These are phyloP conservation scores for Henricia sp. DNA, from an alignment of 53 echinoderm and acorn worm species.

Conservation along the genomic window DNA sequence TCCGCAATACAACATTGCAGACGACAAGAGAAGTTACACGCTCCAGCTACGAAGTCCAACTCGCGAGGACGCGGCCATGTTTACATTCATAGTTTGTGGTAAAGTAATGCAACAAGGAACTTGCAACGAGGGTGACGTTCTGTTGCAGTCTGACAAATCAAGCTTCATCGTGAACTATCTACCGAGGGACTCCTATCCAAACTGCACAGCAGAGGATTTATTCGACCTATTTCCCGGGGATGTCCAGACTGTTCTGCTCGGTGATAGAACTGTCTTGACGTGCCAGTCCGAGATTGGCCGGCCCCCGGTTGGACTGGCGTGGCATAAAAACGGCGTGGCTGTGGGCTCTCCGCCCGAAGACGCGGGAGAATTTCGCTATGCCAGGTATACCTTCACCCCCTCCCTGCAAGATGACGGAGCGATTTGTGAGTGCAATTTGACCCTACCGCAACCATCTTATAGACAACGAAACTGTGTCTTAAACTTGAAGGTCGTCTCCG, in stretches of 20 bases:
- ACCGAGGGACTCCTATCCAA: slow-evolving; percentile 23
- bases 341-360: neutral
- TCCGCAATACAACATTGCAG: neutral
- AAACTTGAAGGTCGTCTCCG: slow-evolving; percentile 6
- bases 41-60: neutral
- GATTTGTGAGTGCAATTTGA: slow-evolving; percentile 16
- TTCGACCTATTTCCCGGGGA: neutral
- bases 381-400: slow-evolving; percentile 3
- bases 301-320: slow-evolving; percentile 4
- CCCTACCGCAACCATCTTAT: neutral
- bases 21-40: neutral
- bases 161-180: slow-evolving; percentile 11
- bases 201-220: neutral
- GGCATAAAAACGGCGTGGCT: slow-evolving; percentile 4
- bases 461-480: neutral
- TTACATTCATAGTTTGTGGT: slow-evolving; percentile 25
- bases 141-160: neutral
- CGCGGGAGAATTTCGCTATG: neutral
- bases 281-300: slow-evolving; percentile 26
- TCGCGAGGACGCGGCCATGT: slow-evolving; percentile 7
- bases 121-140: neutral
- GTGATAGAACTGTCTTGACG: neutral
- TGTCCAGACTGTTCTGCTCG: neutral
- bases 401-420: slow-evolving; percentile 7
- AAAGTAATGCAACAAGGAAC: no score